Base-by-base conservation (phyloP, 2,113 vertebrate genomes). In the Chaetodon trifascialis region DNA sequence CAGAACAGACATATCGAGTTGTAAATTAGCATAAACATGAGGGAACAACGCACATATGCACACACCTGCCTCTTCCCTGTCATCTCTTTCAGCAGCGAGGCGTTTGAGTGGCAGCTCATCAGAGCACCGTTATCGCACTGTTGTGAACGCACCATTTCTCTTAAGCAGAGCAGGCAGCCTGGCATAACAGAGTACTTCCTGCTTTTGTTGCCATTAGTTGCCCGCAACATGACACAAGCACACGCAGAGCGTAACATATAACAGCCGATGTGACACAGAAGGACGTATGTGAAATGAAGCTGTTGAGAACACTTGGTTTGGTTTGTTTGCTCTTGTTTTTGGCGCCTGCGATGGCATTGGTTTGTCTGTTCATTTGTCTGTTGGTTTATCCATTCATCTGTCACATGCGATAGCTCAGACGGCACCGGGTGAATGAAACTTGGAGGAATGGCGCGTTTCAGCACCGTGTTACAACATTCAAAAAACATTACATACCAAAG, bases 51-150 rank as follows among this genome's bases (percentile, higher is more conserved):
- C 30, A 47, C 68, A 68, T 23, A 59, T 38, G 23, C 36, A 49
- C 51, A 60, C 6, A 23, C n/a, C 30, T 30, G 40, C 78, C 21
- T 65, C 73, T 14, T 72, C 42, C 5, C 47, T 10, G 51, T 85
- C 68, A 40, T 73, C 55, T 10, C 4, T 51, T 67, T 58, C 68
- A 49, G 69, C 46, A 34, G 79, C 14, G 30, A 42, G 44, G 15
- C 3, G 17, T 73, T 74, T 83, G 84, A 88, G 34, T 79, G 86
- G 71, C 85, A 84, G 77, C 76, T 87, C 79, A 85, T 91, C 87
- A 89, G 44, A 59, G 82, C 38, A 7, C 65, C 19, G 70, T 89
- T 86, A 88, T 82, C 21, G 25, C 40, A 56, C 80, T 73, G 85
- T 65, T 72, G 54, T 19, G 17, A 85, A 74, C 1, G 51, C 69